These are phyloP conservation scores for Drosophila subobscura DNA, from an alignment of 1,140 invertebrate species.

Conservation along the genomic window DNA sequence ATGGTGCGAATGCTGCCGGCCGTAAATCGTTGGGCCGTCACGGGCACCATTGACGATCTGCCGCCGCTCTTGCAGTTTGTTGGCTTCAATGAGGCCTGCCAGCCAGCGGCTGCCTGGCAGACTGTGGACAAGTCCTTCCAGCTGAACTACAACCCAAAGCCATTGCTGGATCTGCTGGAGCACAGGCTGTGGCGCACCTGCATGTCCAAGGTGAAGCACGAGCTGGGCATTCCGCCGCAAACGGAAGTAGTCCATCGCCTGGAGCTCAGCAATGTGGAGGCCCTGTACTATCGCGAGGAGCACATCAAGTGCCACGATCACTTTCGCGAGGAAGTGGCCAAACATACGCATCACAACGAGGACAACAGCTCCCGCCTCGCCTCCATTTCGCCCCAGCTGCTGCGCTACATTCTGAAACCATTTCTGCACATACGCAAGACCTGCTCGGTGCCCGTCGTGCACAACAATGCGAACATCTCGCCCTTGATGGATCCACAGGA, in stretches of 20 bases:
- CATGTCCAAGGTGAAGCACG: constrained; percentile 86
- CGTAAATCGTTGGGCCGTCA: constrained; percentile 90
- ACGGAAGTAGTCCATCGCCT: constrained; percentile 83
- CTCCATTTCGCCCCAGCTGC: constrained; percentile 50
- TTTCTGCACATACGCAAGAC: constrained; percentile 88
- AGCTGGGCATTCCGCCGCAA: constrained; percentile 85
- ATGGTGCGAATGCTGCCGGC: constrained; percentile 87
- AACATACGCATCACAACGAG: constrained; percentile 46
- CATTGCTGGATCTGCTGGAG: constrained; percentile 85
- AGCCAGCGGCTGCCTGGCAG: constrained; percentile 84
- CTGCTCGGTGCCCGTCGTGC: constrained; percentile 88
- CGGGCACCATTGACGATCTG: constrained; percentile 88
- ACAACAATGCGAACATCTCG: constrained; percentile 42
- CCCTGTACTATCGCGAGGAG: constrained; percentile 85
- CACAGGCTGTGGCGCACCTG: constrained; percentile 89
- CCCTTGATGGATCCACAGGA: constrained; percentile 85
- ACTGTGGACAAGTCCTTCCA: constrained; percentile 86
- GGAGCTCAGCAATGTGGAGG: constrained; percentile 85
- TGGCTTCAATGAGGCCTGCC: constrained; percentile 61
- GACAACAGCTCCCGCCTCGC: constrained; percentile 43
- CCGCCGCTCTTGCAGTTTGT: constrained; percentile 89
- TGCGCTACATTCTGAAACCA: constrained; percentile 85
- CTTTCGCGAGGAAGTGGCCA: constrained; percentile 48
- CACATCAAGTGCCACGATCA: constrained; percentile 75
- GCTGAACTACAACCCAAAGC: constrained; percentile 31